phyloP scores from a whole-genome alignment of 2,888 invertebrate species.

The Drosophila mulleri region DNA sequence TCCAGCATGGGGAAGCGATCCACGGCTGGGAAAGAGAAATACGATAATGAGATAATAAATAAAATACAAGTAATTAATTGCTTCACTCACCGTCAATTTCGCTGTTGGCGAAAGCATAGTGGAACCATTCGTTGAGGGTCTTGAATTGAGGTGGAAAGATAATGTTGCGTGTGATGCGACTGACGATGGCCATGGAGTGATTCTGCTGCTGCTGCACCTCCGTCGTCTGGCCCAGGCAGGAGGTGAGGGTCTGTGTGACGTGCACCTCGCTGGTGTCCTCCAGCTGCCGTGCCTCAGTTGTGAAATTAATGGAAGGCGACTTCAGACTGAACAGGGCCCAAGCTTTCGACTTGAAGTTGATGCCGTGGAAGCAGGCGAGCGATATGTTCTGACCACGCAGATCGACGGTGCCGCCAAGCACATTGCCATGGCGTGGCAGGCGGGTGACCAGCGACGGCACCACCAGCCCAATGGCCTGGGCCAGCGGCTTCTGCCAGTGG shows the following conservation, averaged over 20 bases:
- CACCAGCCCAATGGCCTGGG: slow-evolving; percentile 92
- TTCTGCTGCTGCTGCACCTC: slow-evolving; percentile 88
- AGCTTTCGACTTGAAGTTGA: slow-evolving; percentile 97
- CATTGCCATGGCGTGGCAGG: slow-evolving; percentile 90
- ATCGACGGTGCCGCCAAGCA: slow-evolving; percentile 95
- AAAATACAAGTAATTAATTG: not conserved
- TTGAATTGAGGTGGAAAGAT: slow-evolving; percentile 98
- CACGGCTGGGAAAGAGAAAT: slow-evolving; percentile 87
- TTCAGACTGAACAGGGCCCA: slow-evolving; percentile 98
- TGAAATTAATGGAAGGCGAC: slow-evolving; percentile 96
- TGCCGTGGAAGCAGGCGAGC: slow-evolving; percentile 98
- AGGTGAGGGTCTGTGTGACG: slow-evolving; percentile 95
- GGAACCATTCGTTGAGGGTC: slow-evolving; percentile 97
- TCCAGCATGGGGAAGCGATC: slow-evolving; percentile 96
- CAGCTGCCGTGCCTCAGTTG: slow-evolving; percentile 96
- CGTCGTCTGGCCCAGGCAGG: slow-evolving; percentile 92
- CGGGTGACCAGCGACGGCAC: slow-evolving; percentile 90
- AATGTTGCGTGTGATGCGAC: slow-evolving; percentile 95
- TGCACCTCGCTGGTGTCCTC: slow-evolving; percentile 91
- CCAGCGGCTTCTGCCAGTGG: slow-evolving; percentile 96
- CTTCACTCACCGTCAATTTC: slow-evolving; percentile 93
- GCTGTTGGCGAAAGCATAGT: slow-evolving; percentile 97
- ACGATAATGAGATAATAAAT: no score
- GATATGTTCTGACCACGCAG: slow-evolving; percentile 95
- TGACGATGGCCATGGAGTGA: slow-evolving; percentile 97